A percentile compares a stretch with the other conserved stretches of the same genome.
Conservation (phyloP, 1,140 invertebrate genomes). For the Ceratina japonica region DNA sequence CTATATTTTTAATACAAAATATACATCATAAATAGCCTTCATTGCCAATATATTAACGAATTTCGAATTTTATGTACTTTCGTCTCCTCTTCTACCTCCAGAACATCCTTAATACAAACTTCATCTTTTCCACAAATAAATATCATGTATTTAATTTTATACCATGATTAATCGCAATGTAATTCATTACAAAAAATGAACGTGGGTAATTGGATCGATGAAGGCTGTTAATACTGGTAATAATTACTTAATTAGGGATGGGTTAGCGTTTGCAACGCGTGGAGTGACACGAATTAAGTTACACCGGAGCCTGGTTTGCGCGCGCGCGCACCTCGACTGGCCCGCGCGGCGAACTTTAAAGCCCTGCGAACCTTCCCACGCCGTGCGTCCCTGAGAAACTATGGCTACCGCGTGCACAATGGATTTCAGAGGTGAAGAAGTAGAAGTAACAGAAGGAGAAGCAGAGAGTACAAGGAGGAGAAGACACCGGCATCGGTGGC, state of each 20-base stretch:
- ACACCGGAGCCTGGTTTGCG: conserved; percentile 48
- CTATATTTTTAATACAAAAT: too few species aligned
- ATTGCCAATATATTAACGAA: too few species aligned
- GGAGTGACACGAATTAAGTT: conserved; percentile 69
- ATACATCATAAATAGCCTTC: too few species aligned
- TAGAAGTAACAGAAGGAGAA: conserved; percentile 30
- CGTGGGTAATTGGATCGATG: too few species aligned
- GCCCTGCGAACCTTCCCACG: conserved; percentile 79
- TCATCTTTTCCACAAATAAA: too few species aligned
- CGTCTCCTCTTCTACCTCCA: too few species aligned
- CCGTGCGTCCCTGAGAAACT: conserved; percentile 70
- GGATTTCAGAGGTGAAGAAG: conserved; percentile 60
- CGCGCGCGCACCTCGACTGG: conserved; percentile 55
- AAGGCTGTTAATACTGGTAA: too few species aligned
- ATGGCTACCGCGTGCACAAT: conserved; percentile 73
- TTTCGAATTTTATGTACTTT: too few species aligned
- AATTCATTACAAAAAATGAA: neutral
- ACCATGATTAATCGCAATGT: too few species aligned
- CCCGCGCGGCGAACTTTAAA: conserved; percentile 71
- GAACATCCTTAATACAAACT: too few species aligned
- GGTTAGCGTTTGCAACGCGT: conserved; percentile 3
- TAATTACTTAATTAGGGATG: conserved; percentile 71
- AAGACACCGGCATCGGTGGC: neutral
- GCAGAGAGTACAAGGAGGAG: conserved; percentile 45
- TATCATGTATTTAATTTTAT: too few species aligned